These are phyloP conservation scores for Vanessa atalanta DNA, from an alignment of 1,140 invertebrate genomes.

Conservation along the genomic window DNA sequence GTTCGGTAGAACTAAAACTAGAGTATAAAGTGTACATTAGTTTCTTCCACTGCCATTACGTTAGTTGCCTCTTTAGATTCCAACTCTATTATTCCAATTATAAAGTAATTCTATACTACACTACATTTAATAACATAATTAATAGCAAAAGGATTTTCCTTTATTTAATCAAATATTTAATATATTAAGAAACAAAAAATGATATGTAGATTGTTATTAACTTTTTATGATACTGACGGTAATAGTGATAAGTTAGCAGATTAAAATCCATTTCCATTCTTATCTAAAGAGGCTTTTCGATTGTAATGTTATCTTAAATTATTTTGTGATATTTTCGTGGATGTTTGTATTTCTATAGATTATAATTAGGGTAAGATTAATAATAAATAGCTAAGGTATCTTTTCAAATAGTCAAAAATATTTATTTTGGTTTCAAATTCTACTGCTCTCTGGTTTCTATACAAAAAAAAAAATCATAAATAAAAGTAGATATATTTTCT, in stretches of 20 bases:
- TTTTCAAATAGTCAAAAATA: background rate
- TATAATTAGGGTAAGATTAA: conserved; percentile 22
- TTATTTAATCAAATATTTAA: no score
- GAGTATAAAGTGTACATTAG: conserved; percentile 51
- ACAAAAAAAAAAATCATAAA: background rate
- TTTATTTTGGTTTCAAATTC: conserved; percentile 3
- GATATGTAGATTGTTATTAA: background rate
- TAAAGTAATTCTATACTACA: background rate
- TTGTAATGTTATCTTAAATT: conserved; percentile 72
- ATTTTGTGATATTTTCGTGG: conserved; percentile 74
- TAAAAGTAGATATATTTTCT: conserved; percentile 3
- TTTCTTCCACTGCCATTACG: conserved; percentile 70
- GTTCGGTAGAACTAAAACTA: conserved; percentile 80
- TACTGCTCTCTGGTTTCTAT: background rate
- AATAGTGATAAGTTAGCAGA: background rate
- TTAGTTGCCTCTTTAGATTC: conserved; percentile 55
- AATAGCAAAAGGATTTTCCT: no score
- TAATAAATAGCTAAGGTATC: conserved; percentile 14
- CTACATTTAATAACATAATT: no score
- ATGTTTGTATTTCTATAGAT: conserved; percentile 54
- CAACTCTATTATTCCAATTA: background rate
- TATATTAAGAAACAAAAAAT: no score
- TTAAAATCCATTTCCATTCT: background rate
- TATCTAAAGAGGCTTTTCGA: conserved; percentile 61
- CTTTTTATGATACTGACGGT: background rate